Conservation (phyloP, 64 coral and sea anemone genomes). For the Astreopora myriophthalma region DNA sequence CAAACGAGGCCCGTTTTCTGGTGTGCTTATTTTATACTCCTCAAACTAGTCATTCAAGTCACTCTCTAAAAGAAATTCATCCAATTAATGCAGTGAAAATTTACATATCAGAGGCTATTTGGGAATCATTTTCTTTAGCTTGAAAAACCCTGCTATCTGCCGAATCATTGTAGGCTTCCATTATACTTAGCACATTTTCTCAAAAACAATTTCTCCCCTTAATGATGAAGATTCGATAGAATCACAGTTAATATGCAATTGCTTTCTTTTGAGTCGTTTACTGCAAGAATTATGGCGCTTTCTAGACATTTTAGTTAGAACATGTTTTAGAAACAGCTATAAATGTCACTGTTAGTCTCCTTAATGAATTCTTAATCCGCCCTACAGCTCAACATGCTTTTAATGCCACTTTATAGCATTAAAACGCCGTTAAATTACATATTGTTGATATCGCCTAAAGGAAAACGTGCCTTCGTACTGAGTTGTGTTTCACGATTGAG, state of each 20-base stretch:
- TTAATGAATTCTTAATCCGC: not conserved
- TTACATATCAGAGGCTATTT: not conserved
- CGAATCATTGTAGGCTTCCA: not conserved
- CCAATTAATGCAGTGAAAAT: not conserved
- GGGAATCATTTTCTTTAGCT: not conserved
- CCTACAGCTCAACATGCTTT: not conserved
- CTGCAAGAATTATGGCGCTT: not conserved
- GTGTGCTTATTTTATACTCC: too few relatives aligned
- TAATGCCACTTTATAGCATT: not conserved
- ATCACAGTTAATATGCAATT: not conserved
- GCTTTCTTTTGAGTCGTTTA: not conserved
- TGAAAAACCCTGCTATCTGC: not conserved
- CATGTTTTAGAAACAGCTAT: too few relatives aligned
- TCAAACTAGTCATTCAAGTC: too few relatives aligned
- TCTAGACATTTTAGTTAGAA: too few relatives aligned
- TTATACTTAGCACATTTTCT: not conserved
- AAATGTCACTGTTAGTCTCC: not conserved
- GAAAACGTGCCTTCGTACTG: not conserved
- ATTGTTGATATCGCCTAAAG: not conserved
- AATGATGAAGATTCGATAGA: not conserved
- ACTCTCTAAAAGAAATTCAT: not conserved
- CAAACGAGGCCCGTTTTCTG: too few relatives aligned
- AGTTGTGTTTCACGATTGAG: too few relatives aligned
- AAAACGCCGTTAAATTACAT: not conserved
- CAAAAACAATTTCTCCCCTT: not conserved